Evolutionary conservation across 2,888 invertebrate genomes (phyloP).

Genomic region (Perdita meconis): DNA sequence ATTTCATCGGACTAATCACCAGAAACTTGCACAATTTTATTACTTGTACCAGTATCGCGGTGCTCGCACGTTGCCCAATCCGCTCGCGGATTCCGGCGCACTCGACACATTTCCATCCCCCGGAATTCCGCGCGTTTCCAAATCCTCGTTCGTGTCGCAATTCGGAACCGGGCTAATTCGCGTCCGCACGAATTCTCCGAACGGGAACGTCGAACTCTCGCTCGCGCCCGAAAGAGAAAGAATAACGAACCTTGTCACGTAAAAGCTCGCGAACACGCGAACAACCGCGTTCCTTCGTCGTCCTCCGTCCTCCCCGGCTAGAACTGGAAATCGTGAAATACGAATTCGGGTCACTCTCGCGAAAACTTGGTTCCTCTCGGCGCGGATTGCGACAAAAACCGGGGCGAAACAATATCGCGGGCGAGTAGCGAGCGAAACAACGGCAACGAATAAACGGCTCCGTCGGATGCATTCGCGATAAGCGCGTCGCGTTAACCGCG

Average conservation of each 20-base stretch:
- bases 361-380: neutral
- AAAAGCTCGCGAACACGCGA: constrained; percentile 1
- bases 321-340: constrained; percentile 31
- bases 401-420: constrained; percentile 1
- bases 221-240: neutral
- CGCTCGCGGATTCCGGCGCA: neutral
- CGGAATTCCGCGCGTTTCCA: neutral
- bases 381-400: neutral
- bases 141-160: constrained; percentile 14
- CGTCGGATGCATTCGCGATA: neutral
- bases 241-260: constrained; percentile 4
- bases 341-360: constrained; percentile 47
- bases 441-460: neutral
- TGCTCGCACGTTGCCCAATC: constrained; percentile 18
- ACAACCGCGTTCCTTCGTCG: constrained; percentile 9
- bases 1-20: constrained; percentile 62
- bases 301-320: neutral
- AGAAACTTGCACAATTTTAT: constrained; percentile 64
- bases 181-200: constrained; percentile 3
- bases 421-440: neutral
- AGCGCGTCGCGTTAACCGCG: neutral
- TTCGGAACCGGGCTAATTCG: neutral
- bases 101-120: constrained; percentile 28
- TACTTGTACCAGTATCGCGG: constrained; percentile 44
- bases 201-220: neutral